Evolutionary conservation across 2,797 vertebrate genomes (phyloP).

Genomic region (Intellagama lesueurii): DNA sequence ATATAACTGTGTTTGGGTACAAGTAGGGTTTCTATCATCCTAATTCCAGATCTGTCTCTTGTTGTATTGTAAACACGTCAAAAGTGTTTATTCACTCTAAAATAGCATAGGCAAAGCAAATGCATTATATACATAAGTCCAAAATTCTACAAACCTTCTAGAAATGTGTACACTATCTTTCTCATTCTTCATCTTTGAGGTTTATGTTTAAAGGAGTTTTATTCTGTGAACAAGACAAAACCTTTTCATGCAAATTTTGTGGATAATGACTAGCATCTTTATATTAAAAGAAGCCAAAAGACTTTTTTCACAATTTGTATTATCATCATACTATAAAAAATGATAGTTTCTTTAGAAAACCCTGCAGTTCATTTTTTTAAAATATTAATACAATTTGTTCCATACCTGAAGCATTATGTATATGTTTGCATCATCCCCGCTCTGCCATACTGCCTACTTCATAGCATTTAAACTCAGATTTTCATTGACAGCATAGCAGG

Average conservation of each 20-base stretch:
- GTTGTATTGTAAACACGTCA: too few species aligned
- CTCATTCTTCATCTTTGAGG: background rate
- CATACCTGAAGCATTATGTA: slow-evolving; percentile 63
- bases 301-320: slow-evolving; percentile 65
- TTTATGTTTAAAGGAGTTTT: too few species aligned
- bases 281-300: slow-evolving; percentile 45
- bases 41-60: too few species aligned
- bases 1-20: too few species aligned
- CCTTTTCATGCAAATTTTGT: background rate
- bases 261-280: background rate
- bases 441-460: slow-evolving; percentile 40
- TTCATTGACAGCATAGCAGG: slow-evolving; percentile 60
- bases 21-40: too few species aligned
- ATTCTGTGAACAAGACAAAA: background rate
- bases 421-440: slow-evolving; percentile 66
- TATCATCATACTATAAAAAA: slow-evolving; percentile 66
- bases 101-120: too few species aligned
- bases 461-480: slow-evolving; percentile 69
- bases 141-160: background rate
- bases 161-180: background rate
- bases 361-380: slow-evolving; percentile 60
- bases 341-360: slow-evolving; percentile 72
- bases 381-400: slow-evolving; percentile 73
- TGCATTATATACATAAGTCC: slow-evolving; percentile 29
- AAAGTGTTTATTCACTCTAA: too few species aligned